These are phyloP conservation scores for Cynopterus brachyotis DNA, from an alignment of 2,113 vertebrate genomes.

Conservation along the genomic window DNA sequence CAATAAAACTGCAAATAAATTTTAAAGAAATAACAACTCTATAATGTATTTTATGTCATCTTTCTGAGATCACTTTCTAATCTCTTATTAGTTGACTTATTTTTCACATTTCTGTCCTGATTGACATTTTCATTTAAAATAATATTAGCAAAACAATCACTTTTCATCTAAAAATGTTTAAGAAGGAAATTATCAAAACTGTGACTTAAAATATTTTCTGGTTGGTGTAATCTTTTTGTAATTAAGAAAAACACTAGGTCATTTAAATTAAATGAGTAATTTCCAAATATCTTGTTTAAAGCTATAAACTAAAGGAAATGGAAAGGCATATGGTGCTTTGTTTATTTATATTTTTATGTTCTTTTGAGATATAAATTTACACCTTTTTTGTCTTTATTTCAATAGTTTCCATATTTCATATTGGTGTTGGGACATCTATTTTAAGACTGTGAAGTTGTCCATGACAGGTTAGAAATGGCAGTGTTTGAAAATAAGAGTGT, in stretches of 20 bases:
- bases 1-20: not conserved
- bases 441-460: not conserved
- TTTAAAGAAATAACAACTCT: not conserved
- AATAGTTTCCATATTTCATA: not conserved
- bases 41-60: not conserved
- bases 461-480: not conserved
- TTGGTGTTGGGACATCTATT: not conserved
- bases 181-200: slow-evolving; percentile 37
- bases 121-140: not conserved
- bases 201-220: not conserved
- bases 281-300: not conserved
- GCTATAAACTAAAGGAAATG: not conserved
- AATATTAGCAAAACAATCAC: not conserved
- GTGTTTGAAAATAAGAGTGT: not conserved
- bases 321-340: not conserved
- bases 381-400: not conserved
- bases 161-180: not conserved
- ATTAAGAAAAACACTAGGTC: not conserved
- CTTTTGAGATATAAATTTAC: not conserved
- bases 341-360: not conserved
- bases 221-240: not conserved
- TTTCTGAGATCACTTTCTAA: not conserved
- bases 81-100: not conserved
- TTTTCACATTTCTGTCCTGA: not conserved
- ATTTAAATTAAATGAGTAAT: not conserved